Evolutionary conservation across 2,797 vertebrate species (phyloP).

Genomic region (Hephaestus fuliginosus): DNA sequence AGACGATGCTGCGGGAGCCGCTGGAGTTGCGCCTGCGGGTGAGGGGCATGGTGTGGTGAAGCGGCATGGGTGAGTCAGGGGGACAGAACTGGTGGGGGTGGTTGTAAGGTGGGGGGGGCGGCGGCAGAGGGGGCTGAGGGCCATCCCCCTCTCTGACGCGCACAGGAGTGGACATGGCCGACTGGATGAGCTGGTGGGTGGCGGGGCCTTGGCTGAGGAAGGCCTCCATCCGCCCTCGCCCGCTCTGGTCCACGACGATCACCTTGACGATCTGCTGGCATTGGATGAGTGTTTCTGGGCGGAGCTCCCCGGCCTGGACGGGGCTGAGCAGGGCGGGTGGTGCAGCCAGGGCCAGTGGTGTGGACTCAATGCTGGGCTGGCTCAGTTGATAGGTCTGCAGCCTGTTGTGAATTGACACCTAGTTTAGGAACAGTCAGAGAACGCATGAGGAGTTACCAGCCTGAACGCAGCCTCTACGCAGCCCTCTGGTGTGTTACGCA

Average conservation of each 20-base stretch:
- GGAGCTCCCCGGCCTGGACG: conserved; percentile 84
- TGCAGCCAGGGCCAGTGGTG: conserved; percentile 88
- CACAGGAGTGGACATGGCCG: conserved; percentile 92
- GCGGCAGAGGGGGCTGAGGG: conserved; percentile 94
- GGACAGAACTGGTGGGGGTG: conserved; percentile 98
- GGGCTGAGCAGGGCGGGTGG: conserved; percentile 87
- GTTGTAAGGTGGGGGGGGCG: conserved; percentile 97
- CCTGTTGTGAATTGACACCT: conserved; percentile 99
- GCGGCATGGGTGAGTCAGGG: conserved; percentile 92
- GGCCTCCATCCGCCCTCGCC: conserved; percentile 95
- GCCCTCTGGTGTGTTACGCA: conserved; percentile 79
- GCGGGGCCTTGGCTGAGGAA: conserved; percentile 96
- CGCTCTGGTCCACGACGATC: conserved; percentile 97
- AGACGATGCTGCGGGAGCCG: conserved; percentile 95
- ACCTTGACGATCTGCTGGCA: conserved; percentile 99
- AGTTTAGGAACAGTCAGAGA: conserved; percentile 99
- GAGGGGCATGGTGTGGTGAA: conserved; percentile 92
- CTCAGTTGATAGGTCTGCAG: conserved; percentile 99
- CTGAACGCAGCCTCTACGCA: conserved; percentile 91
- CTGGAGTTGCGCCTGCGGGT: conserved; percentile 94
- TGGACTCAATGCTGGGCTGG: conserved; percentile 87
- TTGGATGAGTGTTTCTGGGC: conserved; percentile 95
- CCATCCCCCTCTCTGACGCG: conserved; percentile 86
- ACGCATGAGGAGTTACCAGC: conserved; percentile 98
- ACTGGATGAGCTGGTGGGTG: conserved; percentile 91